Evolutionary conservation across 1,140 invertebrate species (phyloP).

Genomic region (Meteorus sp.): DNA sequence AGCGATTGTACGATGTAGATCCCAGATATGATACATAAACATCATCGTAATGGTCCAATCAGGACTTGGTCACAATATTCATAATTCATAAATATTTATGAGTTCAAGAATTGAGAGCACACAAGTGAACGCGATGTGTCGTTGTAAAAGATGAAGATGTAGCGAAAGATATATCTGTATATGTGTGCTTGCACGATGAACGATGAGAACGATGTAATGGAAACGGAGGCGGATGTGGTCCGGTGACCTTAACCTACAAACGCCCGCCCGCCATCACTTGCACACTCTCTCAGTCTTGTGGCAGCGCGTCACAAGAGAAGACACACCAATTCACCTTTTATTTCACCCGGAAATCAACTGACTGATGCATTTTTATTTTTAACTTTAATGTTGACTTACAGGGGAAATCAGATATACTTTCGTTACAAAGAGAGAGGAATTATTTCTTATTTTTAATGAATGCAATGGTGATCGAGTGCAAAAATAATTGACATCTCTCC

Average conservation of each 20-base stretch:
- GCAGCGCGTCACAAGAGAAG: background rate
- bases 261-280: slow-evolving; percentile 13
- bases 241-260: slow-evolving; percentile 16
- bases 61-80: slow-evolving; percentile 7
- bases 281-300: slow-evolving; percentile 9
- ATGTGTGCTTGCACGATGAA: background rate
- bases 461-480: too few species aligned
- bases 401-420: too few species aligned
- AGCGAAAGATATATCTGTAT: background rate
- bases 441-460: too few species aligned
- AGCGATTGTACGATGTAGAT: background rate
- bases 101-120: slow-evolving; percentile 3
- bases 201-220: background rate
- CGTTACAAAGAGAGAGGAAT: too few species aligned
- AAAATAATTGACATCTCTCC: too few species aligned
- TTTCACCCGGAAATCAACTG: background rate
- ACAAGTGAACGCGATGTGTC: background rate
- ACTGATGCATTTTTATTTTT: background rate
- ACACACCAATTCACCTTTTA: background rate
- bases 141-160: background rate
- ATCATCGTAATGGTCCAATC: too few species aligned
- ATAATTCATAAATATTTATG: slow-evolving; percentile 17
- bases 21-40: too few species aligned
- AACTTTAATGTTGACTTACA: too few species aligned
- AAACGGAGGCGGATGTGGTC: slow-evolving; percentile 16